Evolutionary conservation across 1,140 invertebrate genomes (phyloP).

Genomic region (Drosophila ogumai): DNA sequence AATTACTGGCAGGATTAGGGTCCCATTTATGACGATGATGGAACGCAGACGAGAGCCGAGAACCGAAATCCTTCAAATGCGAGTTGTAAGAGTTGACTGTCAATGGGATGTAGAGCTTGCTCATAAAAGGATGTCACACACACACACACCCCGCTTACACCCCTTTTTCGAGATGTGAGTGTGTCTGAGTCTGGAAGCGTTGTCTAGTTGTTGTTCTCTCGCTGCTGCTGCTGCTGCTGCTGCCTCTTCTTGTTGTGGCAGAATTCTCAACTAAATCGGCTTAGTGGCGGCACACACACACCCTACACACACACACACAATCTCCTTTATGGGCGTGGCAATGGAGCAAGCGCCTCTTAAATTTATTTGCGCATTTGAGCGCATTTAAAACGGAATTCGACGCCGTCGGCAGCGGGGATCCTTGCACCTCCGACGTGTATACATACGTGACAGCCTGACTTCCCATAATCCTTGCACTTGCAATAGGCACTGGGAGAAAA

Average conservation of each 20-base stretch:
- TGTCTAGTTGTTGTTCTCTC: constrained; percentile 14
- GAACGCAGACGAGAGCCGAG: not conserved
- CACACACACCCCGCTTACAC: not conserved
- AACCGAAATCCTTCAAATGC: constrained; percentile 10
- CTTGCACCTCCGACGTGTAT: constrained; percentile 37
- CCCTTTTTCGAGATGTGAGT: not conserved
- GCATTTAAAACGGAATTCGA: constrained; percentile 69
- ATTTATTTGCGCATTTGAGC: constrained; percentile 74
- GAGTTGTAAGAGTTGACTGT: constrained; percentile 7
- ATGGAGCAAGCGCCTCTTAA: constrained; percentile 43
- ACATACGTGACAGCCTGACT: constrained; percentile 35
- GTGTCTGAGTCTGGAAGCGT: constrained; percentile 13
- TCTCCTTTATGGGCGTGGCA: constrained; percentile 39
- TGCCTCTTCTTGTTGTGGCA: constrained; percentile 30
- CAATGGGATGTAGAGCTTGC: constrained; percentile 1
- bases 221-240: not conserved
- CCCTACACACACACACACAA: constrained; percentile 2
- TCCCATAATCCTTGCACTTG: constrained; percentile 45
- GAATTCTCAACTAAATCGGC: constrained; percentile 52
- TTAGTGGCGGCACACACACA: constrained; percentile 31
- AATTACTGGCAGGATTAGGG: constrained; percentile 6
- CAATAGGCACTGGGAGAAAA: constrained; percentile 3
- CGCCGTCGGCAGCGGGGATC: constrained; percentile 30
- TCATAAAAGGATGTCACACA: constrained; percentile 25
- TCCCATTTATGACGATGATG: not conserved